Evolutionary conservation across 2,888 invertebrate genomes (phyloP), one percentile per base, ranked within the genome.

Genomic region (Apamea anceps): DNA sequence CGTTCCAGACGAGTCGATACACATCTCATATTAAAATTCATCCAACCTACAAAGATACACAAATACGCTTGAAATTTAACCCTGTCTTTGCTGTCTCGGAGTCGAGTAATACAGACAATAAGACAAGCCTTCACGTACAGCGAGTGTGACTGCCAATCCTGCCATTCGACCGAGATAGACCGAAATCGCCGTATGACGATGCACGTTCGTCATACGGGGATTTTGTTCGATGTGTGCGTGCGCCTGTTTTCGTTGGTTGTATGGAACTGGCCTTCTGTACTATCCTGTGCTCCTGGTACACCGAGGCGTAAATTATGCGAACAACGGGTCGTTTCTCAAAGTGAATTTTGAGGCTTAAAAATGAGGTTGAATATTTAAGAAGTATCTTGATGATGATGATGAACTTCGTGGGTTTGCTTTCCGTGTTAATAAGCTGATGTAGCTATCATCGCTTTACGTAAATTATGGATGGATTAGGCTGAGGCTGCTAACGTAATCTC

Each of bases 311-410:
- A 84, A 84, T 88, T 85, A 84, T 84, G 78, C 75, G 72, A 71
- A 60, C 70, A 72, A 76, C 77, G 74, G 67, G 77, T 45, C 72
- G 82, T 87, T 81, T 77, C 81, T 83, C 81, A 86, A 87, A 89
- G 90, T 87, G 85, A 87, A 89, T 87, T 87, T 85, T 76, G 80
- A 57, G 37, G 84, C 79, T 86, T 77, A 87, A 88, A 90, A 83
- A 86, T 86, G 76, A 73, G 67, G 62, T 70, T 81, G 85, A 81
- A 85, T 87, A 85, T 87, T 85, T 72, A 76, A 71, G 80, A 75
- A 68, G 79, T 74, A 37, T 18, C 32, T 68, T 62, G 42, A 51
- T 70, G 87, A 85, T 75, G 65, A 75, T 81, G 87, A 85, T 51
- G 81, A 85, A 85, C 72, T 71, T 77, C 37, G 65, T 48, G 13